Conservation (phyloP, 2,797 vertebrate species). For the Aotus griseimembra region DNA sequence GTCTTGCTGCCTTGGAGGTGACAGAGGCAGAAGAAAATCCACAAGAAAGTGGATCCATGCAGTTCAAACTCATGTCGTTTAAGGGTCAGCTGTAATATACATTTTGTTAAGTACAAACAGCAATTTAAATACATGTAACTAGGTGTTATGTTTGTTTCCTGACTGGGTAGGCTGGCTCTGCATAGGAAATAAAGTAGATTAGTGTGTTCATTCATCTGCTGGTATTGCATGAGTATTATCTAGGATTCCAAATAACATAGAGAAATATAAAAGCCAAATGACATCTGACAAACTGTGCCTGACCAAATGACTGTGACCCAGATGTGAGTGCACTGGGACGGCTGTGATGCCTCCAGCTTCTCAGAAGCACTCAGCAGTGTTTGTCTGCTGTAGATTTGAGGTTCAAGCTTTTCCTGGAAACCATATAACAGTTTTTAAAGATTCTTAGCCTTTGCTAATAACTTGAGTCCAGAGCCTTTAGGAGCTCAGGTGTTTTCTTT, state of each 20-base stretch:
- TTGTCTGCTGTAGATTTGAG: background rate
- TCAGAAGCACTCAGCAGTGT: background rate
- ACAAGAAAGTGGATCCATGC: background rate
- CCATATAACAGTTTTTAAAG: background rate
- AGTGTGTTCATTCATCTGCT: background rate
- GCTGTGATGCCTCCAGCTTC: background rate
- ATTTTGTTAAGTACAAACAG: background rate
- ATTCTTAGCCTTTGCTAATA: conserved; percentile 45
- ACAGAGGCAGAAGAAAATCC: background rate
- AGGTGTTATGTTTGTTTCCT: background rate
- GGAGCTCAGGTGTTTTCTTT: conserved; percentile 71
- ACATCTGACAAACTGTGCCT: background rate
- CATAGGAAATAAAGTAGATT: background rate
- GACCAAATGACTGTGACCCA: background rate
- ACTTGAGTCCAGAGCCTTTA: conserved; percentile 28
- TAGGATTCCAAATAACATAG: background rate
- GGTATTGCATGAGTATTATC: background rate
- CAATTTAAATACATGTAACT: background rate
- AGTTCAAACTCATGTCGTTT: background rate
- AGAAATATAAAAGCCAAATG: background rate
- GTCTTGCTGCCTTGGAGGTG: background rate
- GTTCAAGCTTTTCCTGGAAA: conserved; percentile 18
- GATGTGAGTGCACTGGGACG: fast-evolving
- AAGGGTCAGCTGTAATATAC: too few species aligned
- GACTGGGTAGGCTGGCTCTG: background rate